Evolutionary conservation across 2,797 vertebrate species (phyloP).

Genomic region (Anguilla obscura): DNA sequence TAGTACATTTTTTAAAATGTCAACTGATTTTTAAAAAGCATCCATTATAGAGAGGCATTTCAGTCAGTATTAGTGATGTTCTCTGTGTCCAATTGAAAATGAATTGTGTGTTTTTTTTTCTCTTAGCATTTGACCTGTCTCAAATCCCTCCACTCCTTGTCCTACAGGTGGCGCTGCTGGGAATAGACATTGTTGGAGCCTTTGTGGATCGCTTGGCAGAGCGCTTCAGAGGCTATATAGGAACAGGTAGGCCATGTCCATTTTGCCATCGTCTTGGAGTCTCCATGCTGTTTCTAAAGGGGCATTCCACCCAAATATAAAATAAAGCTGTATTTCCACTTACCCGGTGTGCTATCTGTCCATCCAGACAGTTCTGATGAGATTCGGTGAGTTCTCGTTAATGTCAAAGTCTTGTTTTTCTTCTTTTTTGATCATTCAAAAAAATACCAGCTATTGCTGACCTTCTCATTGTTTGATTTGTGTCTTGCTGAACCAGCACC

Average conservation of each 20-base stretch:
- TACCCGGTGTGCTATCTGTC: no score
- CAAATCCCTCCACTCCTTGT: conserved; percentile 39
- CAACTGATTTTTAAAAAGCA: no score
- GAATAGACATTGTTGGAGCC: conserved; percentile 87
- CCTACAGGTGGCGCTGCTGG: conserved; percentile 86
- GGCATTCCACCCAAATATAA: not conserved
- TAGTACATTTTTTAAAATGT: no score
- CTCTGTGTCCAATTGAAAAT: not conserved
- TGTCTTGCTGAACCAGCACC: no score
- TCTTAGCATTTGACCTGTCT: not conserved
- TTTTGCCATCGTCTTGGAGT: not conserved
- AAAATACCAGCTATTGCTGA: no score
- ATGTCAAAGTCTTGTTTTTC: no score
- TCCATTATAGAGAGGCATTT: no score
- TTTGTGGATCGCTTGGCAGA: conserved; percentile 86
- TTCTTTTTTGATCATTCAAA: no score
- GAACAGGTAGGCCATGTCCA: conserved; percentile 77
- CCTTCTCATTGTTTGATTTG: no score
- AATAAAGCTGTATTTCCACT: no score
- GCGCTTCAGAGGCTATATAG: conserved; percentile 85
- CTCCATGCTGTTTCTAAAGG: not conserved
- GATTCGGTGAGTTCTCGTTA: no score
- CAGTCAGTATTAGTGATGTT: not conserved
- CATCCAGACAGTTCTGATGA: no score
- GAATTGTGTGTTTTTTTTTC: not conserved